Evolutionary conservation across 2,888 invertebrate genomes (phyloP), one percentile per base, ranked within the genome.

Genomic region (Mythimna impura): DNA sequence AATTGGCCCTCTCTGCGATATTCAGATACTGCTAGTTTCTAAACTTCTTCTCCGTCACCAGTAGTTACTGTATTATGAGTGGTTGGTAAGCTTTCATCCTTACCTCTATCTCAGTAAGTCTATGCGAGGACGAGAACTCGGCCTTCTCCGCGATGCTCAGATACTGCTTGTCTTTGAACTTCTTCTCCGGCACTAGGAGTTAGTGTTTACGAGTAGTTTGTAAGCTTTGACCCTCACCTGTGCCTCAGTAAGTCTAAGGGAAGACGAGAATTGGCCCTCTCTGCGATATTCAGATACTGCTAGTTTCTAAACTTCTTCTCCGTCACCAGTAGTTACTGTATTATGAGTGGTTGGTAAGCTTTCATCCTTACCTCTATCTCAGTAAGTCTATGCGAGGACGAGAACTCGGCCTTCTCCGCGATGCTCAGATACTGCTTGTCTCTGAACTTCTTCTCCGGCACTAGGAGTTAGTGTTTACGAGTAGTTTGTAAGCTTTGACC

Each of bases 391-490:
- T 99, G 96, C 2, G 98, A 98, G 36, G 98, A 98, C 8, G 98
- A 98, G 96, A 99, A 99, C 95, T 99, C 99, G 0, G 99, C 99
- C 80, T 99, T 96, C 93, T 99, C 99, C 5, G 14, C 43, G 43
- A 99, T 99, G 91, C 98, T 99, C 89, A 99, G 96, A 95, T 99
- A 99, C 95, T 99, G 99, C 93, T 99, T 99, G 92, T 98, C 98
- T 65, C 98, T 97, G 96, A 99, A 99, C 95, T 99, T 99, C 95
- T 98, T 98, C 96, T 99, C 99, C 86, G 99, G 94, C 0, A 99
- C 98, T 85, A 99, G 96, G 76, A 99, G 97, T 92, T 99, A 99
- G 92, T 99, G 98, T 47, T 47, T 47, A 6, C 1, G 17, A 47
- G 20, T 47, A 47, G 17, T 47, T 47, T 0, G 47, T 47, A 6